Conservation (phyloP, 2,797 vertebrate species). For the Siniperca undulata region DNA sequence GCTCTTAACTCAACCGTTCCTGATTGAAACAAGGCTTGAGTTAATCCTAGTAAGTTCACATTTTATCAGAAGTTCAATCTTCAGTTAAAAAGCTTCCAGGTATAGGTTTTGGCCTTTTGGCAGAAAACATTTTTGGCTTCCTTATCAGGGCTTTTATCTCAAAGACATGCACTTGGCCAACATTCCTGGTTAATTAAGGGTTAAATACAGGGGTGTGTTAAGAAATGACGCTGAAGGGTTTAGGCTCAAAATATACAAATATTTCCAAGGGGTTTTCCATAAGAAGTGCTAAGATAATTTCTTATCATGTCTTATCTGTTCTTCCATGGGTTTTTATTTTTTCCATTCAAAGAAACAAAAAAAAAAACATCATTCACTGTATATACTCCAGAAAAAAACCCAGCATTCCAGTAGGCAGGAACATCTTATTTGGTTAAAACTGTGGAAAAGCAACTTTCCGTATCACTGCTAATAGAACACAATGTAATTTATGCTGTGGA, state of each 20-base stretch:
- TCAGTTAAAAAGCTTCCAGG: conserved; percentile 6
- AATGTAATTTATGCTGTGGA: conserved; percentile 6
- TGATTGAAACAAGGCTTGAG: conserved; percentile 15
- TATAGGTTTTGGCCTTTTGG: conserved; percentile 21
- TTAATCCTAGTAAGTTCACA: conserved; percentile 20
- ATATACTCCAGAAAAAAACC: background rate
- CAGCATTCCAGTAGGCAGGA: background rate
- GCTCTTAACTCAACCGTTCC: background rate
- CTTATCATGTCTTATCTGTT: background rate
- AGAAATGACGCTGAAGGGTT: conserved; percentile 22
- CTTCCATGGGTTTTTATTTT: background rate
- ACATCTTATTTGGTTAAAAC: conserved; percentile 8
- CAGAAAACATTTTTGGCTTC: conserved; percentile 6
- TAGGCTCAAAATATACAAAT: conserved; percentile 2
- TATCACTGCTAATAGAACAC: conserved; percentile 9
- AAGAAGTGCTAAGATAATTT: background rate
- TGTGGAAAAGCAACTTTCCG: background rate
- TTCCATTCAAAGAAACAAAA: background rate
- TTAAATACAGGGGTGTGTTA: conserved; percentile 32
- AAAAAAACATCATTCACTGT: background rate
- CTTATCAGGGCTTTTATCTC: conserved; percentile 3
- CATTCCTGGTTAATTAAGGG: conserved; percentile 62
- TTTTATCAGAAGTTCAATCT: conserved; percentile 26
- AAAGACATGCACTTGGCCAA: conserved; percentile 27
- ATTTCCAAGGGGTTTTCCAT: conserved; percentile 7